These are phyloP conservation scores for Drosophila formosana DNA, from an alignment of 2,888 invertebrate genomes.

Conservation along the genomic window DNA sequence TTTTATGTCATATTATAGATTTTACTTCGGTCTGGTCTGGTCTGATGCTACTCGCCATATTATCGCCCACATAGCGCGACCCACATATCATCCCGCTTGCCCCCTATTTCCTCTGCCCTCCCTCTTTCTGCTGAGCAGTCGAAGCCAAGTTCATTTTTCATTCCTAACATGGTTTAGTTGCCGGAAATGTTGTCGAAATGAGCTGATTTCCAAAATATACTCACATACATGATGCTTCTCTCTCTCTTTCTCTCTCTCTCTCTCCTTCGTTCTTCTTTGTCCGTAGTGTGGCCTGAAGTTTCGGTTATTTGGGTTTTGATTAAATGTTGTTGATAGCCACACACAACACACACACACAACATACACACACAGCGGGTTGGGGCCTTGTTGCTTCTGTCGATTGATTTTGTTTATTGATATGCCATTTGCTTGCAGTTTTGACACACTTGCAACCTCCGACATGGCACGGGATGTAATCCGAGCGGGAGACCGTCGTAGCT, in stretches of 20 bases:
- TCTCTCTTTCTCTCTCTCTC: not conserved
- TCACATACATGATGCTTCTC: not conserved
- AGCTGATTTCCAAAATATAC: conserved; percentile 72
- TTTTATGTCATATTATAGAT: conserved; percentile 81
- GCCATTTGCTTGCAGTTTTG: conserved; percentile 44
- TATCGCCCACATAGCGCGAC: conserved; percentile 29
- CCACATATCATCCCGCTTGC: conserved; percentile 23
- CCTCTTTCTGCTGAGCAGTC: conserved; percentile 6
- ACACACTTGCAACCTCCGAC: conserved; percentile 24
- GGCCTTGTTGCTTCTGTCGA: conserved; percentile 45
- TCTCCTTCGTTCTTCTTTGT: not conserved
- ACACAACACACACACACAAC: conserved; percentile 13
- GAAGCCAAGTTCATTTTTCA: conserved; percentile 75
- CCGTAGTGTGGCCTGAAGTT: conserved; percentile 37
- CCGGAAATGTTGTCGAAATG: conserved; percentile 81
- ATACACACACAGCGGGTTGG: conserved; percentile 11
- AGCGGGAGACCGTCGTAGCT: conserved; percentile 21
- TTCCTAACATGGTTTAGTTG: conserved; percentile 77
- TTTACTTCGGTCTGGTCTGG: conserved; percentile 50
- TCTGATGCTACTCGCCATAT: conserved; percentile 28
- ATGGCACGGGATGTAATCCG: conserved; percentile 16
- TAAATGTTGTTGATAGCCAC: conserved; percentile 67
- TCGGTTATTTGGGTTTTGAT: conserved; percentile 62
- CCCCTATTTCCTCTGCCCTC: conserved; percentile 9
- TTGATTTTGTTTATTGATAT: conserved; percentile 60